A percentile compares a stretch with the other conserved stretches of the same genome.
phyloP scores from a whole-genome alignment of 1,140 invertebrate species.

The Colletes gigas region DNA sequence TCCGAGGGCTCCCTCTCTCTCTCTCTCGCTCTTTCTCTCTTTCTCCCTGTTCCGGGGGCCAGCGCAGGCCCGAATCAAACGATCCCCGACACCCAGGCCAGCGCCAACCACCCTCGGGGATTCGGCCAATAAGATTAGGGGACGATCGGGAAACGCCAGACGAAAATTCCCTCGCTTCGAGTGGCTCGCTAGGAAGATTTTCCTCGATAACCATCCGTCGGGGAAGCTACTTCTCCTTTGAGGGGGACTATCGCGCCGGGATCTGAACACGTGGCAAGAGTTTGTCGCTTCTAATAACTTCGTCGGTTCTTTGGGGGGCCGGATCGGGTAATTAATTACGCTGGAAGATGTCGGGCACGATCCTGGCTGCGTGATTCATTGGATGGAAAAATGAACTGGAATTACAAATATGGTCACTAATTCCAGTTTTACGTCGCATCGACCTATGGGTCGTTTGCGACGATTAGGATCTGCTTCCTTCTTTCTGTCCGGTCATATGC shows the following conservation, averaged over 20 bases:
- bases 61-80: conserved; percentile 45
- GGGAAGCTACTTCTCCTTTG: neutral
- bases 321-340: neutral
- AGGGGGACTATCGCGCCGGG: no score
- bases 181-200: conserved; percentile 3
- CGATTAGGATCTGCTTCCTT: no score
- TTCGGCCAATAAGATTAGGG: conserved; percentile 47
- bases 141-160: conserved; percentile 39
- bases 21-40: conserved; percentile 5
- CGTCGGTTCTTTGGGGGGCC: neutral
- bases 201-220: neutral
- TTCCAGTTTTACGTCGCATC: no score
- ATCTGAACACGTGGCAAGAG: conserved; percentile 1
- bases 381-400: no score
- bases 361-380: no score
- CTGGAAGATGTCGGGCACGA: no score
- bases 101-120: conserved; percentile 14
- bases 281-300: no score
- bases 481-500: no score
- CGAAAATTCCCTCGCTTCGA: conserved; percentile 41
- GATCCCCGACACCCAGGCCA: conserved; percentile 47
- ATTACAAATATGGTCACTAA: no score
- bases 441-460: no score
- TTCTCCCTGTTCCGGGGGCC: neutral
- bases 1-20: conserved; percentile 49